Percentiles rank a stretch among this genome's conserved stretches.
These are phyloP conservation scores for Vidua macroura DNA, from an alignment of 2,113 vertebrate species.

Conservation along the genomic window DNA sequence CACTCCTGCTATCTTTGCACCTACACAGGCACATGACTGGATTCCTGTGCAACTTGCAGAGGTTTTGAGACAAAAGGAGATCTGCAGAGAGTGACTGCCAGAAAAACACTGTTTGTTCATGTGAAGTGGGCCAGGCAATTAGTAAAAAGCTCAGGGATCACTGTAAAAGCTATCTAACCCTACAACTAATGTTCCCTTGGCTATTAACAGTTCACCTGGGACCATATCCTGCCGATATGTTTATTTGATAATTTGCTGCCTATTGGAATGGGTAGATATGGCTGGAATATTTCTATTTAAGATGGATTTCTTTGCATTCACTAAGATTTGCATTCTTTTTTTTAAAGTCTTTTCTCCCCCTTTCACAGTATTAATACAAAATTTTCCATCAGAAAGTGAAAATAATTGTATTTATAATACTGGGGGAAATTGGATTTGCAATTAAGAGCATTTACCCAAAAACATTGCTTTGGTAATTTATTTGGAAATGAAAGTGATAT, in stretches of 20 bases:
- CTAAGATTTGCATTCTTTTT: neutral
- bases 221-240: neutral
- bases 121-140: neutral
- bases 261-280: neutral
- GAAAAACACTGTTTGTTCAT: neutral
- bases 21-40: neutral
- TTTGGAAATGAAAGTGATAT: neutral
- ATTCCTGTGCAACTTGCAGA: neutral
- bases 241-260: neutral
- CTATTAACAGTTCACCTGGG: neutral
- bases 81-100: neutral
- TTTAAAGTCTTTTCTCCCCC: rapidly evolving
- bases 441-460: neutral
- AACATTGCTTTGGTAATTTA: neutral
- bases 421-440: neutral
- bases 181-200: neutral
- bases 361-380: neutral
- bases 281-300: neutral
- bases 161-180: neutral
- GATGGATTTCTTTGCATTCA: neutral
- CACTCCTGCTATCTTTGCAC: neutral
- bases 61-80: neutral
- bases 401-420: neutral
- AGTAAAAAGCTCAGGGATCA: conserved; percentile 4
- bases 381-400: neutral